Conservation (phyloP, 2,797 vertebrate genomes). For the Pristis pectinata region DNA sequence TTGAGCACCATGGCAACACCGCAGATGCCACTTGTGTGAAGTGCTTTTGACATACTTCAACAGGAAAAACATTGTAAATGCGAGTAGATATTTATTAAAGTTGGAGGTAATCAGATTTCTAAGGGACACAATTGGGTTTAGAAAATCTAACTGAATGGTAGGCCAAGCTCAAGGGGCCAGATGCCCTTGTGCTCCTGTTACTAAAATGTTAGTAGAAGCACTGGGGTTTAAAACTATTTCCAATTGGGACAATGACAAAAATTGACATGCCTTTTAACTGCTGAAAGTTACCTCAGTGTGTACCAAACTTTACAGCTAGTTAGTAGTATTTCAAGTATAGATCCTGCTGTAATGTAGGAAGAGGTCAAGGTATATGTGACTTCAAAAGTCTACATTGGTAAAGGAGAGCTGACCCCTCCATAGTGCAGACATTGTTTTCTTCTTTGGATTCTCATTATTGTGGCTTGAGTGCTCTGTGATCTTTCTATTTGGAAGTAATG, state of each 20-base stretch:
- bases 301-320: background rate
- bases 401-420: background rate
- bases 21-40: background rate
- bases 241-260: background rate
- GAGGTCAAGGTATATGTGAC: background rate
- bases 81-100: background rate
- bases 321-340: background rate
- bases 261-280: no score
- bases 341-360: background rate
- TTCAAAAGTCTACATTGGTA: background rate
- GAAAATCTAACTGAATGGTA: no score
- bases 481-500: background rate
- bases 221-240: background rate
- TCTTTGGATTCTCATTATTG: background rate
- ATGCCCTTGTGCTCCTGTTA: background rate
- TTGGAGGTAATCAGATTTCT: background rate
- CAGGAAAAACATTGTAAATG: background rate
- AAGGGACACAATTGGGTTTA: background rate
- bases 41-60: background rate
- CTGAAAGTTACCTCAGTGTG: no score
- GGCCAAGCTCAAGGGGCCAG: background rate
- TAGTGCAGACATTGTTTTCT: background rate
- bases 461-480: background rate
- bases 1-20: background rate
- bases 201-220: background rate